Conservation (phyloP, 2,797 vertebrate species). For the Protonibea diacanthus region DNA sequence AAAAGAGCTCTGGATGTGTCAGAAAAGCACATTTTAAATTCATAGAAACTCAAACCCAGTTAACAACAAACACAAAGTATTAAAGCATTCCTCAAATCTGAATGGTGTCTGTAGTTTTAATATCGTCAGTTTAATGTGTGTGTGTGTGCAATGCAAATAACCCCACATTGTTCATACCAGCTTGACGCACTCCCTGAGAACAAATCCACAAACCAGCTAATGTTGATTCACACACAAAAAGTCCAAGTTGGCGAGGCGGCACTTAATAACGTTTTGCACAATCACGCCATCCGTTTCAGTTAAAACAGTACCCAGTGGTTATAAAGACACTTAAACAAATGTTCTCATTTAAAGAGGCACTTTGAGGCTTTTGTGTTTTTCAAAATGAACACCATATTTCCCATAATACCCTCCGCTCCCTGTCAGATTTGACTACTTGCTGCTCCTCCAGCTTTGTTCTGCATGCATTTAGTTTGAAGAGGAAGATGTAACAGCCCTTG, state of each 20-base stretch:
- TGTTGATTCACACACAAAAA: constrained; percentile 12
- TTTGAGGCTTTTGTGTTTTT: constrained; percentile 34
- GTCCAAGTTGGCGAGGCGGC: not conserved
- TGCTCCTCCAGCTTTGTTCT: constrained; percentile 17
- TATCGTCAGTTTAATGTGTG: not conserved
- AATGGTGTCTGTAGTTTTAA: constrained; percentile 28
- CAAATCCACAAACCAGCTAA: not conserved
- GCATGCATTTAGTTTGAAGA: constrained; percentile 2
- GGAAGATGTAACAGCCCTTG: not conserved
- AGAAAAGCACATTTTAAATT: constrained; percentile 4
- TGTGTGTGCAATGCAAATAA: constrained; percentile 3
- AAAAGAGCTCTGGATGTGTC: not conserved
- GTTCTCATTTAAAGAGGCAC: constrained; percentile 32
- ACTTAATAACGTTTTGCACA: not conserved
- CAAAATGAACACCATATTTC: constrained; percentile 26
- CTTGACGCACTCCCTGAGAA: constrained; percentile 8
- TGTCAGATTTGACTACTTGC: constrained; percentile 5
- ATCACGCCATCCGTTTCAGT: constrained; percentile 1
- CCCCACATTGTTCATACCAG: constrained; percentile 8
- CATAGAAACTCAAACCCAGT: not conserved
- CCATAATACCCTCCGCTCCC: constrained; percentile 1
- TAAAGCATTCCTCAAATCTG: constrained; percentile 38
- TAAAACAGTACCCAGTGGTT: not conserved
- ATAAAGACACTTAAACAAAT: constrained; percentile 19
- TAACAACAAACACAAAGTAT: constrained; percentile 31